These are phyloP conservation scores for Rhinophrynus dorsalis DNA, from an alignment of 2,797 vertebrate species.

Conservation along the genomic window DNA sequence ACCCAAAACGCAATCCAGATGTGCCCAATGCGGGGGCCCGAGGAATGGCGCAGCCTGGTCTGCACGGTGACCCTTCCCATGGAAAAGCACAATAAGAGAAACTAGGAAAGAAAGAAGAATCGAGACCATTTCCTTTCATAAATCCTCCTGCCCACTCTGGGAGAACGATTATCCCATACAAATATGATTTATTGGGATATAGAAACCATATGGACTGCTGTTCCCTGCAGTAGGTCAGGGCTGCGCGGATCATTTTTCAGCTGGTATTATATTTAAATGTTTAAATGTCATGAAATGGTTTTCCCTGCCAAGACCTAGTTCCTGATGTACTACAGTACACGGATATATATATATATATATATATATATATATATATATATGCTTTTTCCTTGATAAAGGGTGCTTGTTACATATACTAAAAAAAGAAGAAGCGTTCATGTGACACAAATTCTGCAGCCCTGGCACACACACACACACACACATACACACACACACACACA, in stretches of 20 bases:
- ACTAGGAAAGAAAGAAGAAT: neutral
- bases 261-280: slow-evolving; percentile 11
- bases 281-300: slow-evolving; percentile 3
- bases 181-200: slow-evolving; percentile 41
- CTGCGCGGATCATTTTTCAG: neutral
- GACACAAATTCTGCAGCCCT: too few relatives aligned
- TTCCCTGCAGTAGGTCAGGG: neutral
- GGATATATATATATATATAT: too few relatives aligned
- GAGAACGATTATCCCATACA: slow-evolving; percentile 32
- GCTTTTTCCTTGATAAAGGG: too few relatives aligned
- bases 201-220: slow-evolving; percentile 31
- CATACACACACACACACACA: too few relatives aligned
- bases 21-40: slow-evolving; percentile 18
- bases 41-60: slow-evolving; percentile 17
- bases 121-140: slow-evolving; percentile 29
- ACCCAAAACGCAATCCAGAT: slow-evolving; percentile 25
- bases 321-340: neutral
- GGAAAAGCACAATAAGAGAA: slow-evolving; percentile 26
- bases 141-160: slow-evolving; percentile 29
- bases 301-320: neutral
- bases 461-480: too few relatives aligned
- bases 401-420: too few relatives aligned
- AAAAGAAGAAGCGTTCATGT: too few relatives aligned
- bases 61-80: slow-evolving; percentile 27
- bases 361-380: too few relatives aligned